Conservation (phyloP, 2,888 invertebrate species). For the Cynaeus angustus region DNA sequence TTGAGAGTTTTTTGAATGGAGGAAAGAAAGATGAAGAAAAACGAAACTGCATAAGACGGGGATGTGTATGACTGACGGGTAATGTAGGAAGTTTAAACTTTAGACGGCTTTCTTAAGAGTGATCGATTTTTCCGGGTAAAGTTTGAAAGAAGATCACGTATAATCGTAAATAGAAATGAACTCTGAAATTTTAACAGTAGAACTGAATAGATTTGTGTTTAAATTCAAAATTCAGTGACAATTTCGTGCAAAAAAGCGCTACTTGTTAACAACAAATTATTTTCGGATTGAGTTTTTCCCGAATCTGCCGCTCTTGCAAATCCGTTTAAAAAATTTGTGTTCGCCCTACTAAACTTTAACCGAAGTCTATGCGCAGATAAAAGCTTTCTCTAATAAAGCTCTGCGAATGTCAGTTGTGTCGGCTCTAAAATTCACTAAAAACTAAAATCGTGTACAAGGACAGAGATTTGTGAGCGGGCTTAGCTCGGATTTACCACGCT, state of each 20-base stretch:
- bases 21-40: too few relatives aligned
- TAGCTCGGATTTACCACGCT: constrained; percentile 19
- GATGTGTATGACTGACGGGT: too few relatives aligned
- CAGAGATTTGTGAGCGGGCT: constrained; percentile 21
- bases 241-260: too few relatives aligned
- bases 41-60: too few relatives aligned
- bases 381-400: constrained; percentile 1
- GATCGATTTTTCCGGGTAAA: too few relatives aligned
- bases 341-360: background rate
- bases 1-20: background rate
- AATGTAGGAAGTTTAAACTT: too few relatives aligned
- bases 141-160: too few relatives aligned
- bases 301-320: background rate
- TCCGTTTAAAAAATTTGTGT: background rate
- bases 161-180: too few relatives aligned
- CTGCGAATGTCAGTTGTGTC: background rate
- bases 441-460: constrained; percentile 15
- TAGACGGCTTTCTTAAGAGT: too few relatives aligned
- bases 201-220: too few relatives aligned
- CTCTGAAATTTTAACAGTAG: too few relatives aligned
- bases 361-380: background rate
- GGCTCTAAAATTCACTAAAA: constrained; percentile 2
- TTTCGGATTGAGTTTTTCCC: background rate
- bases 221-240: too few relatives aligned
- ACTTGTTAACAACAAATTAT: background rate